Conservation (phyloP, 2,797 vertebrate species). For the Mormyrops boulengeri region DNA sequence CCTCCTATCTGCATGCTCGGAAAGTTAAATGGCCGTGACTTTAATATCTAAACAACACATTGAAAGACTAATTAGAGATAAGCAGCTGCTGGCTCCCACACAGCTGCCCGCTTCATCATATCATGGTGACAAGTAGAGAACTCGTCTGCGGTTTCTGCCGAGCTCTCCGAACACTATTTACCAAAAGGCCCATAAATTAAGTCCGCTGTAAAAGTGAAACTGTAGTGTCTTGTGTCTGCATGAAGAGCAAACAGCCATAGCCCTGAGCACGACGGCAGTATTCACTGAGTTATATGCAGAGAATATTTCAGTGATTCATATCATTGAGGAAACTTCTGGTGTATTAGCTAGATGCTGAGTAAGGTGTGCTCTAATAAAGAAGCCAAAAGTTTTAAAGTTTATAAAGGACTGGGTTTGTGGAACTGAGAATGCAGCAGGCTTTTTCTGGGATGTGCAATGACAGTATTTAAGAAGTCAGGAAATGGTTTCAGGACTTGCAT, state of each 20-base stretch:
- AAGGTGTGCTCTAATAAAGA: background rate
- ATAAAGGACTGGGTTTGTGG: background rate
- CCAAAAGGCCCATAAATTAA: background rate
- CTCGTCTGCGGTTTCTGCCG: background rate
- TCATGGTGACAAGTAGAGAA: background rate
- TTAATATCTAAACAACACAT: slow-evolving; percentile 10
- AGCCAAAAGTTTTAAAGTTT: background rate
- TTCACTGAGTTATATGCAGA: background rate
- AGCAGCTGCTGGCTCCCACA: background rate
- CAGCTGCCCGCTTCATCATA: slow-evolving; percentile 8
- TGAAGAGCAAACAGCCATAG: background rate
- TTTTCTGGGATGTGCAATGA: background rate
- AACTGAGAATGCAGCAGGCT: background rate
- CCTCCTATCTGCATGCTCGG: background rate
- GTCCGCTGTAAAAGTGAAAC: background rate
- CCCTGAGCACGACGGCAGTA: background rate
- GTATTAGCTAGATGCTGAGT: background rate
- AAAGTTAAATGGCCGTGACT: background rate
- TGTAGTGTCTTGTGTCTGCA: background rate
- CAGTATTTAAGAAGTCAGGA: background rate
- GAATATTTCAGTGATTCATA: background rate
- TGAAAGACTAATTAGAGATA: slow-evolving; percentile 16
- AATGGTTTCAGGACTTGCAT: background rate
- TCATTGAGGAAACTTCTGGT: background rate
- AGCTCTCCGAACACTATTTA: slow-evolving; percentile 7